Base-by-base conservation (phyloP, 2,113 vertebrate species). In the Gadus chalcogrammus region DNA sequence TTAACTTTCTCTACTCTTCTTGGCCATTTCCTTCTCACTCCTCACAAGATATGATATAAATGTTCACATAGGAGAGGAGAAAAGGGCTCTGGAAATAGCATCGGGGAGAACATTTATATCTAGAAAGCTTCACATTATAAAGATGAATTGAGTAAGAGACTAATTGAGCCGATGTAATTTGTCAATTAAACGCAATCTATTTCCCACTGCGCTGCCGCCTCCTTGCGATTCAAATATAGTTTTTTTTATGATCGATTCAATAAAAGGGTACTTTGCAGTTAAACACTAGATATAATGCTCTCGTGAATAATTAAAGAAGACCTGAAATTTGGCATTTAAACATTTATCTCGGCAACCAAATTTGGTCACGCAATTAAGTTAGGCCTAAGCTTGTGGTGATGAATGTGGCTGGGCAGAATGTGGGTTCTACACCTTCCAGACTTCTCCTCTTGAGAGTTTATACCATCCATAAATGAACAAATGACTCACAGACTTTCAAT, bases 161-260 rank as follows among this genome's bases (percentile, higher is more conserved):
- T 90, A 92, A 92, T 92, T 87, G 87, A 82, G 80, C 79, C 85
- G 72, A 83, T 84, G 88, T 82, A 91, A 93, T 93, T 91, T 71
- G 75, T 92, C 90, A 91, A 89, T 93, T 92, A 91, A 87, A 70
- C 73, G 70, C 84, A 87, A 92, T 91, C 87, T 87, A 88, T 90
- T 91, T 89, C 90, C 82, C 70, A 56, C 81, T 84, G 80, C 82
- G 77, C 80, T 20, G 55, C 81, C 81, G 88, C 88, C 87, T 77
- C 74, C 70, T 69, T 85, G 81, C 86, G 87, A 92, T 91, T 93
- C 88, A 93, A 93, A 93, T 92, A 93, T 92, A 93, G 92, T 93
- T 88, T 89, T 88, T 89, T 91, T 90, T 87, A 90, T 93, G 91
- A 93, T 91, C 90, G 90, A 93, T 92, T 91, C 91, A 93, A 93